Evolutionary conservation across 2,888 invertebrate genomes (phyloP).

Genomic region (Flexamia atlantica): DNA sequence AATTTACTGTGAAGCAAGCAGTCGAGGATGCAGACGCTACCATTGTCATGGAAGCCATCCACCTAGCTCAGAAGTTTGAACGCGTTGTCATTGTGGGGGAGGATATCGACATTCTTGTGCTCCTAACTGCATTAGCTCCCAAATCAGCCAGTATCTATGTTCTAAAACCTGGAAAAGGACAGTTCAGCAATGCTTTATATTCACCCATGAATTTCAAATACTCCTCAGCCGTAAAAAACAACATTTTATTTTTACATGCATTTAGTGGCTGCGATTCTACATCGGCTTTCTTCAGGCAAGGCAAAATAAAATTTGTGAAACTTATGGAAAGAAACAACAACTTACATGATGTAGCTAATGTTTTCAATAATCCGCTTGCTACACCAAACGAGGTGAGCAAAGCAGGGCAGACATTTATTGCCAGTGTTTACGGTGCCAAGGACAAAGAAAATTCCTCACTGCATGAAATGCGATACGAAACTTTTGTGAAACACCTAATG

Average conservation of each 20-base stretch:
- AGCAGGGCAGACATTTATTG: conserved; percentile 8
- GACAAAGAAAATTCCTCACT: neutral
- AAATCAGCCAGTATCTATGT: too few relatives aligned
- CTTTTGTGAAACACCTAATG: neutral
- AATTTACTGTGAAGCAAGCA: conserved; percentile 28
- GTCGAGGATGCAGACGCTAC: conserved; percentile 14
- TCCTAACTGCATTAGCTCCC: neutral
- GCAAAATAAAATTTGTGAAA: neutral
- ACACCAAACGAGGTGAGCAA: neutral
- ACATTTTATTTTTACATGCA: too few relatives aligned
- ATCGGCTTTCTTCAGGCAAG: neutral
- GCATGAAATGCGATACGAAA: neutral
- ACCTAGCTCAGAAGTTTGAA: neutral
- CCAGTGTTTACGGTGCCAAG: neutral
- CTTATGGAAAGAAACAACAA: conserved; percentile 1
- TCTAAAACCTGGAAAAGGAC: too few relatives aligned
- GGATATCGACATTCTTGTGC: neutral
- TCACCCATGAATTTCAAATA: too few relatives aligned
- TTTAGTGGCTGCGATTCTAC: neutral
- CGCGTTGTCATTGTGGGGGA: neutral
- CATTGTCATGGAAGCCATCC: neutral
- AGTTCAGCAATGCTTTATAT: too few relatives aligned
- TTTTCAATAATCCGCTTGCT: neutral
- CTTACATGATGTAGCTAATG: neutral
- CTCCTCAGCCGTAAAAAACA: too few relatives aligned